Base-by-base conservation (phyloP, 2,113 vertebrate genomes). In the Protobothrops mucrosquamatus region DNA sequence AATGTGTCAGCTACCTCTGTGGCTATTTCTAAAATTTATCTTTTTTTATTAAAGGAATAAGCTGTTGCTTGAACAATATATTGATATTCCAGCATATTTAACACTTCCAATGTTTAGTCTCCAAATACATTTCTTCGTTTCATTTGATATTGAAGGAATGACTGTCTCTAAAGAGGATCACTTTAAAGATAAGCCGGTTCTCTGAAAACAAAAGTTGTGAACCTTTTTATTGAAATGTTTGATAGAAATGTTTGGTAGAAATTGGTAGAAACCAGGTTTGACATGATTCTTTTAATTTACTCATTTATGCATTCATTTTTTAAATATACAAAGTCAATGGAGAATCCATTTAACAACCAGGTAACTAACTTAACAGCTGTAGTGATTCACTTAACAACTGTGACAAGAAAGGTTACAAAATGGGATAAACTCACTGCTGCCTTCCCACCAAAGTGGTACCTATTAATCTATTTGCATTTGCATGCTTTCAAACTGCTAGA, bases 11-110 rank as follows among this genome's bases (percentile, higher is more conserved):
- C 94, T 85, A 93, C 90, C 59, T 64, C 54, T 46, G 69, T 20
- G 48, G 56, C 48, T 86, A 92, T 94, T 95, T 94, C 91, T 91
- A 87, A 88, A 88, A 87, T 54, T 34, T 93, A 93, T 90, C 74
- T 87, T 29, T 94, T 94, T 87, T 94, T 92, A 59, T 91, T 55
- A 95, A 91, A 95, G 29, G 34, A 43, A 89, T 43, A 39, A 81
- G 6, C 34, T 39, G 34, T 39, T 81, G 74, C 34, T 81, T 81
- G 74, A 81, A 39, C 74, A 81, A 43, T 43, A 81, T 20, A 39
- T 81, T 81, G 74, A 81, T 39, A 43, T 81, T 81, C 34, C 69
- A 81, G n/a, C 15, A 81, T 6, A 39, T 81, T 81, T 81, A 39
- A 81, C 34, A 81, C 34, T 81, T 22, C 18, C n/a, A 81, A 1